Base-by-base conservation (phyloP, 2,797 vertebrate genomes). In the Phataginus tetradactyla region DNA sequence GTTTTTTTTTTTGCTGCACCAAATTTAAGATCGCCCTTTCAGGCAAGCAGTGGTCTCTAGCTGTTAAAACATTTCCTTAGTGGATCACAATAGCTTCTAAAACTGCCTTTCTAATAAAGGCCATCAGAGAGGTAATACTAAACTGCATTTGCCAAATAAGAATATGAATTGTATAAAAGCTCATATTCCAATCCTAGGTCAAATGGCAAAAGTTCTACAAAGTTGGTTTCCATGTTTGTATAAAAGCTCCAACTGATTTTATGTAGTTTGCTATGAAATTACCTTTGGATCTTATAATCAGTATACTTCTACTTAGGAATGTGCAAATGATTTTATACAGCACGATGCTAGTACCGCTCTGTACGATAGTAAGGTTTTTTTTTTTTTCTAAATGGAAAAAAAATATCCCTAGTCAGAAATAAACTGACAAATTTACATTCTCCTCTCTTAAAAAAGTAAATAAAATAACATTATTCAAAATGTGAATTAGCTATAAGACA, bases 401-500 rank as follows among this genome's bases (percentile, higher is more conserved):
- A 98, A 98, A 98, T 97, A 98, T 98, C 98, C 99, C 98, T 98
- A 98, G 98, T 98, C 98, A 99, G 98, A 99, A 99, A 99, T 98
- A 98, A 99, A 99, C 98, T 98, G 98, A 98, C 98, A 98, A 99
- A 99, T 98, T 99, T 99, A 99, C 99, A 99, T 99, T 99, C 98
- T 99, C 98, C 98, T 99, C 98, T 99, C 98, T 99, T 99, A 99
- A 99, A 99, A 99, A 99, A 99, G 98, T 99, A 99, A 99, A 98
- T 98, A 99, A 99, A 99, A 98, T 99, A 99, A 99, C 98, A 99
- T 99, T 99, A 99, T 99, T 99, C 98, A 99, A 99, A 99, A 99
- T 98, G 98, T 99, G 97, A 99, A 99, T 99, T 99, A 99, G 98
- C 99, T 99, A 99, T 99, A 99, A 98, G 99, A 99, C 99, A 99